These are phyloP conservation scores for Phyto melanocephala DNA, from an alignment of 2,888 invertebrate species.

Conservation along the genomic window DNA sequence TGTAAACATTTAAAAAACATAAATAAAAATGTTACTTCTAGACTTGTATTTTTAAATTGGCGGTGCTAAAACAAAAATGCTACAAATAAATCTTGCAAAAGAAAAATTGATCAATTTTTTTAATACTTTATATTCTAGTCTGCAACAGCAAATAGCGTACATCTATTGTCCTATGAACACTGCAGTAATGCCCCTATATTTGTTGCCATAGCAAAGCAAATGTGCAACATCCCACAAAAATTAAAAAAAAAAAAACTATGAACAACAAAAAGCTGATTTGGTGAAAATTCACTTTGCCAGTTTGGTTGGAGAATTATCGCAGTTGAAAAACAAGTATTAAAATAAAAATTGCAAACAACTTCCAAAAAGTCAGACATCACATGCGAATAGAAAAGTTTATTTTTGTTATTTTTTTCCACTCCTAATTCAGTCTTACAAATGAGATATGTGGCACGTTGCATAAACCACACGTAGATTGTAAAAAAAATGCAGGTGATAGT, in stretches of 20 bases:
- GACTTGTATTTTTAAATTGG: neutral
- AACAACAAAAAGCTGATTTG: constrained; percentile 27
- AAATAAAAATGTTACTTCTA: constrained; percentile 6
- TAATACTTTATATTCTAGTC: neutral
- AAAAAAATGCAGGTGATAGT: neutral
- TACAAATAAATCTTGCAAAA: neutral
- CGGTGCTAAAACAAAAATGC: neutral
- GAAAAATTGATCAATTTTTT: neutral
- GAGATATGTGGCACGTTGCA: neutral
- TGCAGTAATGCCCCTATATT: neutral
- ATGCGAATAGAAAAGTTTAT: neutral
- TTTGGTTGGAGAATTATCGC: constrained; percentile 4
- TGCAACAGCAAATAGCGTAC: neutral
- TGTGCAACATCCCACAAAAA: neutral
- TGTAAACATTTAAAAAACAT: constrained; percentile 5
- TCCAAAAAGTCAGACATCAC: constrained; percentile 2
- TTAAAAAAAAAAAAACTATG: neutral
- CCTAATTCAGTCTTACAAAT: neutral
- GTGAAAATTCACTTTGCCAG: constrained; percentile 36
- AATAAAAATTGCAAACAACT: neutral
- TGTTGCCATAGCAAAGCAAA: neutral
- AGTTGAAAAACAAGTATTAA: neutral
- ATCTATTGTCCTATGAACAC: constrained; percentile 11
- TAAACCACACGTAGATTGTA: neutral
- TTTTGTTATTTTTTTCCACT: neutral